These are phyloP conservation scores for Amphipyra berbera DNA, from an alignment of 2,888 invertebrate genomes.

Conservation along the genomic window DNA sequence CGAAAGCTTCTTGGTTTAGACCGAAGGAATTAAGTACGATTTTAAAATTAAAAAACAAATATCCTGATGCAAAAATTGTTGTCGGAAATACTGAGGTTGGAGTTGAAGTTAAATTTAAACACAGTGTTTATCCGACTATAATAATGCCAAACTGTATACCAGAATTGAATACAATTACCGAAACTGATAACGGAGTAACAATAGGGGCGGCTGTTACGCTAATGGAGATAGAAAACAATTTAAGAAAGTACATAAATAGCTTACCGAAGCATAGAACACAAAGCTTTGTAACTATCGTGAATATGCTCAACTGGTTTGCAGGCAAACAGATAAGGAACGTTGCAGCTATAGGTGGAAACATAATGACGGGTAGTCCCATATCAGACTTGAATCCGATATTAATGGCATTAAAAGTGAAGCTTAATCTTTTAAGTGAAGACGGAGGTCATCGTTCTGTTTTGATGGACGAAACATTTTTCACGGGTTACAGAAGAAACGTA, in stretches of 20 bases:
- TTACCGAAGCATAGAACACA: constrained; percentile 91
- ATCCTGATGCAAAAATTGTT: constrained; percentile 93
- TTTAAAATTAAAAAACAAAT: constrained; percentile 91
- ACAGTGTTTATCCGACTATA: constrained; percentile 93
- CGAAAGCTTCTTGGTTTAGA: constrained; percentile 92
- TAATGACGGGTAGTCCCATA: constrained; percentile 98
- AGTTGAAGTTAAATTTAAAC: constrained; percentile 95
- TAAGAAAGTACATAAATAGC: constrained; percentile 90
- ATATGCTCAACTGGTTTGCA: constrained; percentile 98
- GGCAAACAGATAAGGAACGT: constrained; percentile 98
- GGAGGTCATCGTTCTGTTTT: constrained; percentile 89
- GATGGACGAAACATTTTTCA: constrained; percentile 94
- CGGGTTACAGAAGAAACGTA: constrained; percentile 94
- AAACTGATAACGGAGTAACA: constrained; percentile 90
- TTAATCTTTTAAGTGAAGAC: constrained; percentile 91
- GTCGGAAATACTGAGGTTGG: constrained; percentile 96
- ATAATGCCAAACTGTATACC: constrained; percentile 96
- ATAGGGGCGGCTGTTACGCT: constrained; percentile 96
- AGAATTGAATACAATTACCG: constrained; percentile 92
- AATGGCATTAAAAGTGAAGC: constrained; percentile 94
- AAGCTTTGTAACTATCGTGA: constrained; percentile 92
- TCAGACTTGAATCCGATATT: constrained; percentile 98
- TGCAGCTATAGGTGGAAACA: constrained; percentile 97
- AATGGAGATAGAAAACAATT: constrained; percentile 92
- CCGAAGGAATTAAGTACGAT: constrained; percentile 91